phyloP scores from a whole-genome alignment of 2,888 invertebrate species.

The Eumacrocentrus americanus region DNA sequence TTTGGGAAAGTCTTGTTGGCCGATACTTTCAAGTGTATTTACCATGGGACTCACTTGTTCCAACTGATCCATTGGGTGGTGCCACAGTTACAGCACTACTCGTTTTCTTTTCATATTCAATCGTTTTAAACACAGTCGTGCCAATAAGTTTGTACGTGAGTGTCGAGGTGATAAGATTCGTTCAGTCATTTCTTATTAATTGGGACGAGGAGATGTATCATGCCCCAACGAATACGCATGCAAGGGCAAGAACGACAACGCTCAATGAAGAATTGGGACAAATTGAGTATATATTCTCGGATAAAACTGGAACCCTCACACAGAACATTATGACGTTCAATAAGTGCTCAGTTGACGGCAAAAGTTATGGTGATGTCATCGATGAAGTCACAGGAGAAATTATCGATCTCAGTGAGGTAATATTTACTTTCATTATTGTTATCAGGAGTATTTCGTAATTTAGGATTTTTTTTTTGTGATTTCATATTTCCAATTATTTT shows the following conservation, averaged over 20 bases:
- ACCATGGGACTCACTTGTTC: constrained; percentile 94
- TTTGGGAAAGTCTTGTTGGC: constrained; percentile 96
- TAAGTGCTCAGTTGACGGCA: constrained; percentile 94
- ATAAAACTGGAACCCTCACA: constrained; percentile 98
- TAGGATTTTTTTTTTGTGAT: constrained; percentile 7
- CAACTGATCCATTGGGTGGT: constrained; percentile 80
- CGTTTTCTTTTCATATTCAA: constrained; percentile 99
- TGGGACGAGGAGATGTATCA: constrained; percentile 99
- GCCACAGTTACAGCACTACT: constrained; percentile 93
- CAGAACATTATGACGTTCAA: constrained; percentile 99
- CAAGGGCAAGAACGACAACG: constrained; percentile 96
- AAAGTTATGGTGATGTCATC: constrained; percentile 88
- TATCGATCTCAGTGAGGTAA: constrained; percentile 82
- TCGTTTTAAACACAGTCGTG: constrained; percentile 99
- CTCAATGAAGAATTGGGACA: constrained; percentile 98
- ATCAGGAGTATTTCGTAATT: no score
- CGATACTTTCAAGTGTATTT: constrained; percentile 88
- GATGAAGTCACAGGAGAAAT: constrained; percentile 88
- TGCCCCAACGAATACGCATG: constrained; percentile 85
- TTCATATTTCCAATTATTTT: neutral
- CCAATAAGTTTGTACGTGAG: constrained; percentile 98
- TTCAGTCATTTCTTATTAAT: constrained; percentile 97
- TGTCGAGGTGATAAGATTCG: constrained; percentile 96
- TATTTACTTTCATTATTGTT: constrained; percentile 4
- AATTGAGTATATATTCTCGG: constrained; percentile 99